phyloP scores from a whole-genome alignment of 2,888 invertebrate species.

The Temnothorax ravouxi region DNA sequence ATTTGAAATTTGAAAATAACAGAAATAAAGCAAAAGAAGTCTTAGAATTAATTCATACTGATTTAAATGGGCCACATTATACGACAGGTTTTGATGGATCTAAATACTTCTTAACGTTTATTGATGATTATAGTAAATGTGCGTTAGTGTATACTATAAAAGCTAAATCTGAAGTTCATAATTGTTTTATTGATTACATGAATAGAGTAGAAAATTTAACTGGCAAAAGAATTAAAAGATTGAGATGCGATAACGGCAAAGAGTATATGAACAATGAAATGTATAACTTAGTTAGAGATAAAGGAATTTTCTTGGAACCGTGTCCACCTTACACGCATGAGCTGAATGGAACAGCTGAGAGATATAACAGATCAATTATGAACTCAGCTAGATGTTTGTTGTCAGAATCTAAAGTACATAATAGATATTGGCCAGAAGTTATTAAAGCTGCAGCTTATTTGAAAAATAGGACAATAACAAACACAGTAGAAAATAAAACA shows the following conservation, averaged over 20 bases:
- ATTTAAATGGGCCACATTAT: constrained; percentile 31
- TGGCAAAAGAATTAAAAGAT: constrained; percentile 2
- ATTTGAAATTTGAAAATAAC: not conserved
- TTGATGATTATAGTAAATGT: constrained; percentile 37
- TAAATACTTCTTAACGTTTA: not conserved
- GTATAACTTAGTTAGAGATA: not conserved
- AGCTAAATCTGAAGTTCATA: constrained; percentile 36
- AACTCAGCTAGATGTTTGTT: constrained; percentile 18
- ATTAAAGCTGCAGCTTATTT: constrained; percentile 61
- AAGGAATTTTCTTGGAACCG: not conserved
- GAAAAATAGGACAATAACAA: constrained; percentile 51
- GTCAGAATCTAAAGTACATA: constrained; percentile 21
- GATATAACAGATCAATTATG: constrained; percentile 35
- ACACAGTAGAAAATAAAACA: not conserved
- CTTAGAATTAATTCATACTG: constrained; percentile 42
- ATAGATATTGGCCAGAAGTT: constrained; percentile 50
- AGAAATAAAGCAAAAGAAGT: not conserved
- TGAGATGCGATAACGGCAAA: constrained; percentile 36
- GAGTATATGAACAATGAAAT: constrained; percentile 37
- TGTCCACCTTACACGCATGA: constrained; percentile 33
- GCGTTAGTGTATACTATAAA: constrained; percentile 7
- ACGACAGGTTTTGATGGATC: not conserved
- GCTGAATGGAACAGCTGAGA: not conserved
- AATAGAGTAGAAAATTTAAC: constrained; percentile 30
- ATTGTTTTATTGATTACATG: not conserved